Evolutionary conservation across 2,888 invertebrate genomes (phyloP).

Genomic region (Lacanobia wlatinum): DNA sequence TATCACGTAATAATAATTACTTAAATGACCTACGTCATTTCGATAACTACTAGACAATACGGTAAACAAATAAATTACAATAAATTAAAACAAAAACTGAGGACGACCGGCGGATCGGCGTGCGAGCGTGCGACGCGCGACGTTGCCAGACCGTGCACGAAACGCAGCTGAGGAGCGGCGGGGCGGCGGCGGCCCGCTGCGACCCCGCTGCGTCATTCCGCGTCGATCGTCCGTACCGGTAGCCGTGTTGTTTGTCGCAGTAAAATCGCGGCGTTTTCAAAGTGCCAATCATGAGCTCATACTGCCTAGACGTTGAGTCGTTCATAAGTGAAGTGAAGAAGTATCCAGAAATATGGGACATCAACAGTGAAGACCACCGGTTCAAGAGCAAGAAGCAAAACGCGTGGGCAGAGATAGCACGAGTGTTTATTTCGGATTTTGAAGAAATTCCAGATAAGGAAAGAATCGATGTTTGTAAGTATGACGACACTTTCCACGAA

Average conservation of each 20-base stretch:
- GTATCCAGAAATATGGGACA: conserved; percentile 80
- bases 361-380: conserved; percentile 74
- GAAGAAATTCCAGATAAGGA: conserved; percentile 76
- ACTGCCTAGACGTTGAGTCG: conserved; percentile 77
- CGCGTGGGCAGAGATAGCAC: conserved; percentile 81
- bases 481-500: conserved; percentile 41
- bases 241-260: conserved; percentile 68
- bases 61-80: conserved; percentile 67
- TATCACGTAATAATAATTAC: conserved; percentile 39
- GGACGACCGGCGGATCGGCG: conserved; percentile 43
- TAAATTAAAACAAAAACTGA: conserved; percentile 63
- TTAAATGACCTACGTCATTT: conserved; percentile 48
- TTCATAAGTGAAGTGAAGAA: conserved; percentile 84
- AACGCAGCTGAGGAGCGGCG: conserved; percentile 61
- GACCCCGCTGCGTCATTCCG: conserved; percentile 79
- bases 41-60: conserved; percentile 62
- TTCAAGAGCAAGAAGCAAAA: conserved; percentile 72
- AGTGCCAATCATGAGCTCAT: conserved; percentile 69
- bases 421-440: conserved; percentile 77
- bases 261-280: conserved; percentile 63
- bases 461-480: conserved; percentile 82
- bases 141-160: conserved; percentile 74
- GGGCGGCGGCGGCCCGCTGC: conserved; percentile 74
- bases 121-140: conserved; percentile 70
- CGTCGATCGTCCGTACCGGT: conserved; percentile 71